Conservation (phyloP, 2,113 vertebrate genomes). For the Ibidorhyncha struthersii region DNA sequence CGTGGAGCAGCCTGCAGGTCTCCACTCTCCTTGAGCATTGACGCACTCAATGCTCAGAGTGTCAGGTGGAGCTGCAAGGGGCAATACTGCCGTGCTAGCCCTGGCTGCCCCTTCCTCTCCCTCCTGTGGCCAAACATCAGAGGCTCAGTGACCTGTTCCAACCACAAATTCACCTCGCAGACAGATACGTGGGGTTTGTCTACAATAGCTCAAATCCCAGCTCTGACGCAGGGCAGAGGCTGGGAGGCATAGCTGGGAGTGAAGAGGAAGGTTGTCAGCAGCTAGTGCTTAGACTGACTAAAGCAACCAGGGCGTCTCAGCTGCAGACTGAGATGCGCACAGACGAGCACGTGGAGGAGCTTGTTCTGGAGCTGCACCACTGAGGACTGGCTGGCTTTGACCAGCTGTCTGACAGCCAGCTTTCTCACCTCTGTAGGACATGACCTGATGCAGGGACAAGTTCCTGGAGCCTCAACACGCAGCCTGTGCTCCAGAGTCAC, state of each 20-base stretch:
- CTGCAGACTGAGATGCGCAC: background rate
- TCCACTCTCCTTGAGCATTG: background rate
- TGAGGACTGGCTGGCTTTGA: background rate
- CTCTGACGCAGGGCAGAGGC: background rate
- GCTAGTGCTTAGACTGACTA: background rate
- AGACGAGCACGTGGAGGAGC: background rate
- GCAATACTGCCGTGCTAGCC: background rate
- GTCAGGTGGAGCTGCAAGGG: background rate
- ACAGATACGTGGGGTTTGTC: background rate
- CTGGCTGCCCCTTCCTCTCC: background rate
- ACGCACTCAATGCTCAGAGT: background rate
- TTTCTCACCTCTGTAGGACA: background rate
- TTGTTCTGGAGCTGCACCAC: background rate
- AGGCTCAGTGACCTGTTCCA: accelerated
- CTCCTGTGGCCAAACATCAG: background rate
- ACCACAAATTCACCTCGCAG: background rate
- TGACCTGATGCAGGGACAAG: background rate
- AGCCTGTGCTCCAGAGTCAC: background rate
- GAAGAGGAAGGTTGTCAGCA: background rate
- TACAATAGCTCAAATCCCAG: background rate
- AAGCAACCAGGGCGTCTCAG: background rate
- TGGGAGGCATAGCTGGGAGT: background rate
- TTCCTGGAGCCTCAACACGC: background rate
- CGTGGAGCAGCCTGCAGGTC: background rate
- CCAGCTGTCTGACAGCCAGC: background rate